Evolutionary conservation across 1,140 invertebrate species (phyloP).

Genomic region (Drosophila mayri): DNA sequence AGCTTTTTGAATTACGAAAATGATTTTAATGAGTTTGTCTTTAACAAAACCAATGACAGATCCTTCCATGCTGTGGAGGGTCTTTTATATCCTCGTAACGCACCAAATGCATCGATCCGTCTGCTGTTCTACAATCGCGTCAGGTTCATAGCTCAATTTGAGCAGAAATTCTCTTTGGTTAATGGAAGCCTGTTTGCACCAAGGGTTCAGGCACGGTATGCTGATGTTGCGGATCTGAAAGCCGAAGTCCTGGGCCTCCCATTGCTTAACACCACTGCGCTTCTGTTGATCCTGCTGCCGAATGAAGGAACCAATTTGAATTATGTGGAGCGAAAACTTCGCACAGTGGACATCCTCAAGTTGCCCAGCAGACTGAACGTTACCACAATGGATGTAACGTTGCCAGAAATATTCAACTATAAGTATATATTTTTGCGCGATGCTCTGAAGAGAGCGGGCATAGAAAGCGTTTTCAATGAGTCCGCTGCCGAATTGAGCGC

Average conservation of each 20-base stretch:
- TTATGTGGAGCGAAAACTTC: not conserved
- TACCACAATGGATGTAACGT: not conserved
- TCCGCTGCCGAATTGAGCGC: not conserved
- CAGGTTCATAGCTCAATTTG: not conserved
- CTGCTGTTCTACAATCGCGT: slow-evolving; percentile 1
- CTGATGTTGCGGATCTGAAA: not conserved
- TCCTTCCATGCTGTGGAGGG: not conserved
- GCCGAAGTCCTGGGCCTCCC: slow-evolving; percentile 2
- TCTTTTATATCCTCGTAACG: not conserved
- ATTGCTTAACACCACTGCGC: not conserved
- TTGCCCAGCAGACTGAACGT: not conserved
- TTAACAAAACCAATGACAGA: not conserved
- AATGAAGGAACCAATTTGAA: fast-evolving
- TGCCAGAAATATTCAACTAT: not conserved
- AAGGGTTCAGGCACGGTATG: not conserved
- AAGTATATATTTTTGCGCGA: not conserved
- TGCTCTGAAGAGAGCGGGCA: not conserved
- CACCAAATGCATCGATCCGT: not conserved
- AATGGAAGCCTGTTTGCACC: not conserved
- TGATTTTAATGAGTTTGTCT: not conserved
- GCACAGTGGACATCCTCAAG: slow-evolving; percentile 3
- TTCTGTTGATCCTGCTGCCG: slow-evolving; percentile 8
- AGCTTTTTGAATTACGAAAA: not conserved
- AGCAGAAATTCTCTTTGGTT: not conserved
- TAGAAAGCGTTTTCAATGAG: not conserved